Percentiles rank a stretch among this genome's conserved stretches.
Evolutionary conservation across 2,888 invertebrate genomes (phyloP).

Genomic region (Hylaea fasciaria): DNA sequence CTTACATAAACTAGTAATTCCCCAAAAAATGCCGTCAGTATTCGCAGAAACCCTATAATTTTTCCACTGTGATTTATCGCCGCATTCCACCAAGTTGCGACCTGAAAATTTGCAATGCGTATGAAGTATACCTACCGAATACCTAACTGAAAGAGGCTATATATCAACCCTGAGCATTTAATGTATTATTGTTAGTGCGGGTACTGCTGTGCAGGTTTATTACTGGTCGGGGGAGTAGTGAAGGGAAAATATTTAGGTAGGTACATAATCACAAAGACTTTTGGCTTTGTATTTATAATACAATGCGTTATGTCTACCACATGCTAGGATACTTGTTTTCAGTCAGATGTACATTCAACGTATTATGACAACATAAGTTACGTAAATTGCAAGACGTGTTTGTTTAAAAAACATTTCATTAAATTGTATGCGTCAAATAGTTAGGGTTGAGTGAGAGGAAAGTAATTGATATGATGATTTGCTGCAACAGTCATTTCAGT

Average conservation of each 20-base stretch:
- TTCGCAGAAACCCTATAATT: slow-evolving; percentile 40
- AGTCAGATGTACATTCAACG: too few species aligned
- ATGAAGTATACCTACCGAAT: slow-evolving; percentile 41
- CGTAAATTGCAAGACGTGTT: too few species aligned
- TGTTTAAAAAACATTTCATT: neutral
- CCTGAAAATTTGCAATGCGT: slow-evolving; percentile 60
- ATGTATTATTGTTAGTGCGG: slow-evolving; percentile 39
- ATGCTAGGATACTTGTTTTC: too few species aligned
- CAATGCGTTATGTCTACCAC: too few species aligned
- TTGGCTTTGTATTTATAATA: too few species aligned
- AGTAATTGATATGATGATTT: too few species aligned
- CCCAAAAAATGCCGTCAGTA: slow-evolving; percentile 19
- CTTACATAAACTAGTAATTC: slow-evolving; percentile 2
- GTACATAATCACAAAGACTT: too few species aligned
- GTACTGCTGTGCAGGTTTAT: slow-evolving; percentile 5
- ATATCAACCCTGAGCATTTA: slow-evolving; percentile 41
- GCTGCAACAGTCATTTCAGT: too few species aligned
- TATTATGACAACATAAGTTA: too few species aligned
- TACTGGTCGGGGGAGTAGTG: slow-evolving; percentile 4
- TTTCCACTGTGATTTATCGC: slow-evolving; percentile 44
- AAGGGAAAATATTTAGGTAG: too few species aligned
- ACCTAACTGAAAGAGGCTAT: slow-evolving; percentile 39
- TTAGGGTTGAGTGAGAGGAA: too few species aligned
- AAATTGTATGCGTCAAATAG: too few species aligned
- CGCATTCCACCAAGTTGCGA: slow-evolving; percentile 36